Percentiles rank a stretch among this genome's conserved stretches.
These are phyloP conservation scores for Lynx canadensis DNA, from an alignment of 2,113 vertebrate species.

Conservation along the genomic window DNA sequence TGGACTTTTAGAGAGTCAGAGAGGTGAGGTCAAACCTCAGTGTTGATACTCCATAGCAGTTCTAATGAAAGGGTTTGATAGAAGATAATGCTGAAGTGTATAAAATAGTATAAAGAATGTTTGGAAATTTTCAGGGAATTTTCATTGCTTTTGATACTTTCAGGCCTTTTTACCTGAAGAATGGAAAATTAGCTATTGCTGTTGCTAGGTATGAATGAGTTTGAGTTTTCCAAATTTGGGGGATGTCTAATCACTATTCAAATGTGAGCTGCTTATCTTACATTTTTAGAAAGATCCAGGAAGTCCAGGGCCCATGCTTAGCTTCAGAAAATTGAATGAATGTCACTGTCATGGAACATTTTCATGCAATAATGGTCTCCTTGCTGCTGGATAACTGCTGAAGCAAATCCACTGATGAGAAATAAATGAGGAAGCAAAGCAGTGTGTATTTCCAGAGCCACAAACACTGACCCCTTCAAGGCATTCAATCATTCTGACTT, in stretches of 20 bases:
- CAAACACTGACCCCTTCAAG: constrained; percentile 42
- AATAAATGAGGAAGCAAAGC: constrained; percentile 24
- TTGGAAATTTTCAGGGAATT: neutral
- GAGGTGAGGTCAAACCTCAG: neutral
- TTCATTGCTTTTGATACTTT: neutral
- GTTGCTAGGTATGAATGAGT: neutral
- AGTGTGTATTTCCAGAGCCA: neutral
- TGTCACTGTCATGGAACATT: neutral
- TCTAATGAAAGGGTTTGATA: neutral
- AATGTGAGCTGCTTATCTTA: neutral
- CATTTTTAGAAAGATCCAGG: constrained; percentile 1
- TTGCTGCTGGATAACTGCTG: neutral
- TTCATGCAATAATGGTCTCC: neutral
- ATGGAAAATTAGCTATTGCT: neutral
- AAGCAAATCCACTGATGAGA: constrained; percentile 57
- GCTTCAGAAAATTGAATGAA: constrained; percentile 14
- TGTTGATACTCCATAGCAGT: neutral
- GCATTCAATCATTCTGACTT: neutral
- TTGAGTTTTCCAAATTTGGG: constrained; percentile 19
- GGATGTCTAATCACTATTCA: neutral
- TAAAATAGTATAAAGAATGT: neutral
- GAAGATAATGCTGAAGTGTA: neutral
- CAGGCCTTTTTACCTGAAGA: neutral
- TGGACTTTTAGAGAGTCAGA: neutral
- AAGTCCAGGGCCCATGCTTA: neutral